Evolutionary conservation across 2,113 vertebrate species (phyloP).

Genomic region (Tachuris rubrigastra): DNA sequence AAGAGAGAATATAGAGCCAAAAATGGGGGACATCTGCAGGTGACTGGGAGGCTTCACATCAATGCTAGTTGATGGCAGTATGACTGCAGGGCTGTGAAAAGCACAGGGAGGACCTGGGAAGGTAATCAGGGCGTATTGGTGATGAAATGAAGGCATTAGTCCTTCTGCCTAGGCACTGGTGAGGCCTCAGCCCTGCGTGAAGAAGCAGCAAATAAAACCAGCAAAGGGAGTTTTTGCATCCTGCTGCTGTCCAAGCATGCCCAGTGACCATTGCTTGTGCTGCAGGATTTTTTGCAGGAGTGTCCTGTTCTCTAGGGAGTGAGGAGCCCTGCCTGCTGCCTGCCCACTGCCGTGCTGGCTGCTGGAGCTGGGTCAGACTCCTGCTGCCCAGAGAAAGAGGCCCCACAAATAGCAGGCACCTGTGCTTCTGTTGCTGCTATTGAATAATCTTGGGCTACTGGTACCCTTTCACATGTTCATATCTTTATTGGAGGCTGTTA

Average conservation of each 20-base stretch:
- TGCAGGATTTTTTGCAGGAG: neutral
- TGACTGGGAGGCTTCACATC: neutral
- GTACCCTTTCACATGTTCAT: slow-evolving; percentile 70
- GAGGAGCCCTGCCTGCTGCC: neutral
- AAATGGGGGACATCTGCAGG: fast-evolving
- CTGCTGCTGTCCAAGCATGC: fast-evolving
- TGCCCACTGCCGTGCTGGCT: neutral
- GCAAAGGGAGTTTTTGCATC: neutral
- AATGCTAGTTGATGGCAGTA: neutral
- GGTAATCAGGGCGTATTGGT: neutral
- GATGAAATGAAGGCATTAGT: neutral
- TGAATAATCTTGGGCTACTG: slow-evolving; percentile 6
- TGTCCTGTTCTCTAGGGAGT: fast-evolving
- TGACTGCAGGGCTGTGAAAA: neutral
- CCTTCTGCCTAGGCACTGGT: neutral
- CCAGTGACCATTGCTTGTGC: fast-evolving
- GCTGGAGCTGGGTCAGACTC: fast-evolving
- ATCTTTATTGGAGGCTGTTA: slow-evolving; percentile 91
- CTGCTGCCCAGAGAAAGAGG: neutral
- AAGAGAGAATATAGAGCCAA: neutral
- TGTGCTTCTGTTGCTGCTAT: slow-evolving; percentile 17
- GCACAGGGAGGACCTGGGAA: neutral
- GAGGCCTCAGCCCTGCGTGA: neutral
- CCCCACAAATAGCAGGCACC: slow-evolving; percentile 12
- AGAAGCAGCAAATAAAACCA: neutral